A percentile compares a stretch with the other conserved stretches of the same genome.
Conservation (phyloP, 1,140 invertebrate species). For the Bombus waltoni region DNA sequence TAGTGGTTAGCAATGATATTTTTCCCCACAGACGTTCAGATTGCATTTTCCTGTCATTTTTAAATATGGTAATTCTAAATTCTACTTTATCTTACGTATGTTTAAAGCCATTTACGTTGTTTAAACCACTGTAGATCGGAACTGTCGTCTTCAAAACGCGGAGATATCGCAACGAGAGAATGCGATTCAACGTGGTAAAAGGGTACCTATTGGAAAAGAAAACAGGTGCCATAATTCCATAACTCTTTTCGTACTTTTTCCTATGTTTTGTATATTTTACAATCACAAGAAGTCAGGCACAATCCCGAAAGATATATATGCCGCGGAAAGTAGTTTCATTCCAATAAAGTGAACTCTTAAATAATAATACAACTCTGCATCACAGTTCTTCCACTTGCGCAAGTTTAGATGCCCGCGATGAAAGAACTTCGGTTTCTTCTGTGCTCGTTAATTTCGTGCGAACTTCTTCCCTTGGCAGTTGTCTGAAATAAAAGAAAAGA, state of each 20-base stretch:
- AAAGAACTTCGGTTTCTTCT: slow-evolving; percentile 1
- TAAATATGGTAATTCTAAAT: no score
- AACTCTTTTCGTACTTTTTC: no score
- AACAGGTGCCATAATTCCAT: background rate
- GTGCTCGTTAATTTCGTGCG: slow-evolving; percentile 24
- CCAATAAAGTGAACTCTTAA: background rate
- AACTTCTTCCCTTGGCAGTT: slow-evolving; percentile 2
- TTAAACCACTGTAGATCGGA: background rate
- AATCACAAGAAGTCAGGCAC: no score
- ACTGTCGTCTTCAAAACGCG: background rate
- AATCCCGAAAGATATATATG: background rate
- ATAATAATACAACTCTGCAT: background rate
- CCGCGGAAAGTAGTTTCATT: no score
- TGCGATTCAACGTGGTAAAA: background rate
- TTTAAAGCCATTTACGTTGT: background rate
- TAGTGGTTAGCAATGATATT: no score
- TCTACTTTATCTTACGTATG: background rate
- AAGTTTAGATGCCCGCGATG: background rate
- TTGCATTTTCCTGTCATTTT: no score
- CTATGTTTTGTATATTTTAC: no score
- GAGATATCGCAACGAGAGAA: background rate
- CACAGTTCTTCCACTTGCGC: background rate
- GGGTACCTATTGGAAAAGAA: background rate
- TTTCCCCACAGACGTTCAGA: no score
- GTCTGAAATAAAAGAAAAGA: background rate